These are phyloP conservation scores for Muscicapa adusta DNA, from an alignment of 2,113 vertebrate species.

Conservation along the genomic window DNA sequence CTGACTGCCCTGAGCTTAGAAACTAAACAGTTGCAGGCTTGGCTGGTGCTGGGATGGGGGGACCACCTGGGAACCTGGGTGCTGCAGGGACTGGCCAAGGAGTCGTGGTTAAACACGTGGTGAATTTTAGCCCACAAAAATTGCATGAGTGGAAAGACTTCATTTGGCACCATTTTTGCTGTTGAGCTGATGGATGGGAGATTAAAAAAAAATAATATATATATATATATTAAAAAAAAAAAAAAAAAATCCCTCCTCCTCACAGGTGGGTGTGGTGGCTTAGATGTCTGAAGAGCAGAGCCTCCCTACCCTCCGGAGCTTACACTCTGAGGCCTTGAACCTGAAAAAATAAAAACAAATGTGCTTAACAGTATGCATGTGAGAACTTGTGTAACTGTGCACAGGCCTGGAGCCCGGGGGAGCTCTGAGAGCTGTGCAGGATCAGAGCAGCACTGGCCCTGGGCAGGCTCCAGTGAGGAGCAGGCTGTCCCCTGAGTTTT, in stretches of 20 bases:
- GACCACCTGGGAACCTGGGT: conserved; percentile 62
- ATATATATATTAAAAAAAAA: neutral
- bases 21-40: conserved; percentile 44
- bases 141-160: conserved; percentile 35
- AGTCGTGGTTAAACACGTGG: conserved; percentile 30
- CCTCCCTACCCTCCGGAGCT: conserved; percentile 49
- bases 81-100: neutral
- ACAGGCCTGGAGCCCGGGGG: neutral
- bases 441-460: fast-evolving
- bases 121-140: conserved; percentile 10
- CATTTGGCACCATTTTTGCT: conserved; percentile 13
- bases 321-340: conserved; percentile 27
- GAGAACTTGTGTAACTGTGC: conserved; percentile 16
- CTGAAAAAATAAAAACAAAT: conserved; percentile 39
- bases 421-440: neutral
- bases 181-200: conserved; percentile 37
- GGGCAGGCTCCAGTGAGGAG: neutral
- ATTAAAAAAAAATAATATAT: neutral
- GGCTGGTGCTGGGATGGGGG: neutral
- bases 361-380: conserved; percentile 15
- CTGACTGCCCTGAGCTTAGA: conserved; percentile 37
- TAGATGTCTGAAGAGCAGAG: conserved; percentile 38
- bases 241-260: conserved; percentile 17
- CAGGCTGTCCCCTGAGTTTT: fast-evolving
- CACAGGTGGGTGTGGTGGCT: neutral